Percentiles rank a stretch among this genome's conserved stretches.
These are phyloP conservation scores for Hypothenemus hampei DNA, from an alignment of 1,140 invertebrate genomes.

Conservation along the genomic window DNA sequence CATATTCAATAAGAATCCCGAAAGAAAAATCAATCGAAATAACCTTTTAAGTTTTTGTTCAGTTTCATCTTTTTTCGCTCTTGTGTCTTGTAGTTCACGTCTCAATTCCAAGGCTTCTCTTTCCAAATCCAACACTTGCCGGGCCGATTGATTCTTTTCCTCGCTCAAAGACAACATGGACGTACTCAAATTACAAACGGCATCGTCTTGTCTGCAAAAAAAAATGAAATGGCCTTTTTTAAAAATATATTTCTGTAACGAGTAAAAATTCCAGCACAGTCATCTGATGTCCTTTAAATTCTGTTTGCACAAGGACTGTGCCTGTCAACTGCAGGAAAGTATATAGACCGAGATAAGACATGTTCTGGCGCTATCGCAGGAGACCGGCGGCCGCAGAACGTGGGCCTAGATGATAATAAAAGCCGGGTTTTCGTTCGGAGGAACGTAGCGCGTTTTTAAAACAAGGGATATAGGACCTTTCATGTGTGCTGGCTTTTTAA, in stretches of 20 bases:
- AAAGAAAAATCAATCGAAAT: not conserved
- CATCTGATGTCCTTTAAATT: slow-evolving; percentile 13
- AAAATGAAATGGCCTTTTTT: not conserved
- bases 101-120: slow-evolving; percentile 45
- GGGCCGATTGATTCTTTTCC: slow-evolving; percentile 33
- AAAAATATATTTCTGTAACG: not conserved
- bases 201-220: slow-evolving; percentile 35
- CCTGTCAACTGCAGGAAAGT: slow-evolving; percentile 22
- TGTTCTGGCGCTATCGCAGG: slow-evolving; percentile 31
- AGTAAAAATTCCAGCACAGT: not conserved
- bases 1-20: not conserved
- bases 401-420: slow-evolving; percentile 20
- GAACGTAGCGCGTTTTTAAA: slow-evolving; percentile 20
- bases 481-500: no score
- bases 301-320: slow-evolving; percentile 22
- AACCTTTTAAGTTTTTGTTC: slow-evolving; percentile 49
- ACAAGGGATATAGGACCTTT: slow-evolving; percentile 6
- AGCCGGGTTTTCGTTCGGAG: slow-evolving; percentile 1
- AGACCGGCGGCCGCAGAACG: slow-evolving; percentile 23
- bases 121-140: slow-evolving; percentile 43
- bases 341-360: slow-evolving; percentile 34
- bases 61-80: slow-evolving; percentile 50
- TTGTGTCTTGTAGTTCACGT: slow-evolving; percentile 49
- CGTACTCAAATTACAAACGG: slow-evolving; percentile 12
- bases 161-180: slow-evolving; percentile 25